These are phyloP conservation scores for Alces alces DNA, from an alignment of 2,113 vertebrate genomes.

Conservation along the genomic window DNA sequence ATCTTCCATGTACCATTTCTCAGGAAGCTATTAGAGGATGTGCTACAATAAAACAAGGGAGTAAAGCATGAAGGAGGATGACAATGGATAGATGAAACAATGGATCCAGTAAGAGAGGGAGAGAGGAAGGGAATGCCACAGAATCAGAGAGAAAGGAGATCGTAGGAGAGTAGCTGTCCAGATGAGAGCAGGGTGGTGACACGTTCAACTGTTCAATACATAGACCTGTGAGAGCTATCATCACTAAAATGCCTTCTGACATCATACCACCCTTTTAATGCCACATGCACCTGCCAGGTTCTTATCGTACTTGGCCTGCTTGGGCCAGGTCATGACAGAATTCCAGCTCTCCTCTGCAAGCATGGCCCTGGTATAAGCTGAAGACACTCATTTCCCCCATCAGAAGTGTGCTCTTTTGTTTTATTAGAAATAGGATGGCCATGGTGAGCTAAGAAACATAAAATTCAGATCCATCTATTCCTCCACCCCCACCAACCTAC, in stretches of 20 bases:
- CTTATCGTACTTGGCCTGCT: background rate
- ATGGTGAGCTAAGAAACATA: background rate
- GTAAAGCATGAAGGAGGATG: background rate
- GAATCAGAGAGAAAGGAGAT: background rate
- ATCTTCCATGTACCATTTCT: background rate
- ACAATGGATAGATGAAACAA: too few species aligned
- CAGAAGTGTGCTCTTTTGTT: background rate
- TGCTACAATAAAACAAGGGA: background rate
- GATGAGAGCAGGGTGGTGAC: rapidly evolving
- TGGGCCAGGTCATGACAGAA: too few species aligned
- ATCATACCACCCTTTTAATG: rapidly evolving
- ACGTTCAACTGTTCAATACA: rapidly evolving
- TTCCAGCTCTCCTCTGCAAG: background rate
- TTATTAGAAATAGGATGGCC: background rate
- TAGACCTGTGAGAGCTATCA: background rate
- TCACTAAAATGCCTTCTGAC: background rate
- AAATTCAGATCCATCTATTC: background rate
- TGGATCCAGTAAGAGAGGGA: too few species aligned
- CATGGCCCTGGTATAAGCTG: background rate
- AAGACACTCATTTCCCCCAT: background rate
- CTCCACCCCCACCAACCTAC: background rate
- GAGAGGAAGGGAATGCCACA: too few species aligned
- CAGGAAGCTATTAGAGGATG: background rate
- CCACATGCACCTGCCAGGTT: rapidly evolving
- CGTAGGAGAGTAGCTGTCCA: background rate